These are phyloP conservation scores for Chauna torquata DNA, from an alignment of 2,113 vertebrate genomes.

Conservation along the genomic window DNA sequence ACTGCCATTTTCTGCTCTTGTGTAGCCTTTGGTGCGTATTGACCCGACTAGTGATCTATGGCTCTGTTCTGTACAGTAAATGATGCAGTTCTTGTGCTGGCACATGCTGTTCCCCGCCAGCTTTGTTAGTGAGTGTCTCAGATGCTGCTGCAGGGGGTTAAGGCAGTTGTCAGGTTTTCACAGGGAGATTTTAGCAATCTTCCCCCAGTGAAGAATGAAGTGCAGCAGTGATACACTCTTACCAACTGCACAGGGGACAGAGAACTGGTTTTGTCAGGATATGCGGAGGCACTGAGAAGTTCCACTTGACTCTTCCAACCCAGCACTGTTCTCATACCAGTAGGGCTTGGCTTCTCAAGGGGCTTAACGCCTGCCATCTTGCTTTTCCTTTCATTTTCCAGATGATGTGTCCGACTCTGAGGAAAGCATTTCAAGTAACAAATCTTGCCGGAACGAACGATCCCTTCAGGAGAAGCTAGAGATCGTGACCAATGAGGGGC, in stretches of 20 bases:
- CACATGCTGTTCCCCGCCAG: neutral
- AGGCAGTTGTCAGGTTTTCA: neutral
- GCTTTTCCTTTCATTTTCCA: neutral
- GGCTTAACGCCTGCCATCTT: neutral
- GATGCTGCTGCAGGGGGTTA: neutral
- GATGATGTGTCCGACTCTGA: conserved; percentile 89
- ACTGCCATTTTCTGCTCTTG: neutral
- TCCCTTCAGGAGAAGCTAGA: conserved; percentile 90
- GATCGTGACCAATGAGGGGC: conserved; percentile 88
- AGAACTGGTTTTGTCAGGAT: neutral
- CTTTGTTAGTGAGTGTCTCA: fast-evolving
- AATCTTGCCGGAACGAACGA: conserved; percentile 85
- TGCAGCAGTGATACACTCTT: neutral
- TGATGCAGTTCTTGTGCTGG: neutral
- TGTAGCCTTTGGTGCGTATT: fast-evolving
- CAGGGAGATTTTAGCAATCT: neutral
- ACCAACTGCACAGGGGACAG: neutral
- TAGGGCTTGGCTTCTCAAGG: neutral
- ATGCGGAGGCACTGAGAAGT: neutral
- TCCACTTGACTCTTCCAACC: neutral
- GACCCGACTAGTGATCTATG: fast-evolving
- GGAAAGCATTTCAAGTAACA: conserved; percentile 86
- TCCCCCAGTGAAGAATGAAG: neutral
- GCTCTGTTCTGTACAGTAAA: neutral
- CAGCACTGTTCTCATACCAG: neutral